Base-by-base conservation (phyloP, 2,797 vertebrate genomes). In the Neoniphon sammara region DNA sequence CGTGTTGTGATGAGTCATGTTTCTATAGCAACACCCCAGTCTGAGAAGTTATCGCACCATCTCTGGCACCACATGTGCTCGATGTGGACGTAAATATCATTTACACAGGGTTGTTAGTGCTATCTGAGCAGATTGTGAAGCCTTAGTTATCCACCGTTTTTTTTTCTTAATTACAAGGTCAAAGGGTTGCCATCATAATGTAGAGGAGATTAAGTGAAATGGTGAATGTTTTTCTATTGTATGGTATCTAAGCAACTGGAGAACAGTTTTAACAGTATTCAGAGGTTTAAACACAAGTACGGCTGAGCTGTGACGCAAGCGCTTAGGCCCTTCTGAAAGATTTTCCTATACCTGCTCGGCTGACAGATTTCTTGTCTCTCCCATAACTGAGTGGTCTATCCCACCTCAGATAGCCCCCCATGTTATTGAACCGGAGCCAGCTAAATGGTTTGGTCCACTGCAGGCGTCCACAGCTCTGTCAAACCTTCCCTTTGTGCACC, bases 1-100 rank as follows among this genome's bases (percentile, higher is more conserved):
- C 90, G 78, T 87, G 85, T 68, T 87, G 85, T 68, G 90, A 90
- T 94, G 94, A 94, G 91, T 94, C 92, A 93, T 50, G 89, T 93
- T 89, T 78, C 92, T 92, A 94, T 94, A 86, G 93, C 90, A 94
- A 94, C 92, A 14, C 58, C 81, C 69, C 56, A 82, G 81, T 75
- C 85, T 54, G 82, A 84, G 88, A 82, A 88, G 88, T 85, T 91
- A 91, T 93, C 90, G 46, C 85, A 82, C 76, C 87, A 91, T 90
- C 91, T 89, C 83, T 88, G 80, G 86, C 82, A 84, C 75, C 68
- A 25, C 85, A 73, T 39, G 80, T 73, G 73, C 75, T 87, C 50
- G 1, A 64, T 30, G 81, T 79, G 81, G 88, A 90, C 70, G 87
- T 87, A 89, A 91, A 91, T 86, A 89, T 85, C 56, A 66, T 78